phyloP scores from a whole-genome alignment of 2,797 vertebrate species.

The Bradypus variegatus region DNA sequence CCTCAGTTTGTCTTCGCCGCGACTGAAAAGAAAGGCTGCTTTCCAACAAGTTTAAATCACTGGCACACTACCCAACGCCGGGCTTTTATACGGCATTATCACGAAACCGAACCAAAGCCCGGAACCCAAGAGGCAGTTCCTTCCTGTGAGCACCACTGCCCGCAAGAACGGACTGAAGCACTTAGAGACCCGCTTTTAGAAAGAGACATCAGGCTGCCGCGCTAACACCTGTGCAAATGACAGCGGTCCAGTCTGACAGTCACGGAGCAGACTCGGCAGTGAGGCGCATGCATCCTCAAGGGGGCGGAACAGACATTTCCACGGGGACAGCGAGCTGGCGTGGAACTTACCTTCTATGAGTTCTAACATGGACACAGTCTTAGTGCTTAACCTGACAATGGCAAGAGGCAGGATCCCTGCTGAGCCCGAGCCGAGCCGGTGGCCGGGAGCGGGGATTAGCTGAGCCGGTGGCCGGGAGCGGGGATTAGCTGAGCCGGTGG shows the following conservation, averaged over 20 bases:
- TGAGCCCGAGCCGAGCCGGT: slow-evolving; percentile 62
- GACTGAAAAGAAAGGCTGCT: slow-evolving; percentile 46
- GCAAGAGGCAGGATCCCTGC: slow-evolving; percentile 66
- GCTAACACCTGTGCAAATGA: slow-evolving; percentile 19
- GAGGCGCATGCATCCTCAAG: slow-evolving; percentile 48
- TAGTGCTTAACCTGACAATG: slow-evolving; percentile 66
- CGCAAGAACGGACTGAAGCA: slow-evolving; percentile 35
- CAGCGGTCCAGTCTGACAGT: slow-evolving; percentile 38
- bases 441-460: slow-evolving; percentile 59
- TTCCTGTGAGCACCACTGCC: background rate
- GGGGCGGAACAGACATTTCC: slow-evolving; percentile 37
- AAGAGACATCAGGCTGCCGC: background rate
- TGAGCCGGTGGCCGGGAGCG: slow-evolving; percentile 62
- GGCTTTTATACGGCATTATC: slow-evolving; percentile 36
- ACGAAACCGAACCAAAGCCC: background rate
- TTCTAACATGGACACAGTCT: slow-evolving; percentile 88
- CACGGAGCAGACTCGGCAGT: slow-evolving; percentile 6
- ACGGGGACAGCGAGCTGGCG: slow-evolving; percentile 49
- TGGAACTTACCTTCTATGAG: slow-evolving; percentile 92
- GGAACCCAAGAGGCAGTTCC: background rate
- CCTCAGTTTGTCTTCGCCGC: slow-evolving; percentile 27
- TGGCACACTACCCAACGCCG: slow-evolving; percentile 29
- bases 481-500: slow-evolving; percentile 79
- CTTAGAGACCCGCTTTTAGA: slow-evolving; percentile 44
- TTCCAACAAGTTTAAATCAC: slow-evolving; percentile 26